Evolutionary conservation across 2,113 vertebrate genomes (phyloP).

Genomic region (Lophotis ruficrista): DNA sequence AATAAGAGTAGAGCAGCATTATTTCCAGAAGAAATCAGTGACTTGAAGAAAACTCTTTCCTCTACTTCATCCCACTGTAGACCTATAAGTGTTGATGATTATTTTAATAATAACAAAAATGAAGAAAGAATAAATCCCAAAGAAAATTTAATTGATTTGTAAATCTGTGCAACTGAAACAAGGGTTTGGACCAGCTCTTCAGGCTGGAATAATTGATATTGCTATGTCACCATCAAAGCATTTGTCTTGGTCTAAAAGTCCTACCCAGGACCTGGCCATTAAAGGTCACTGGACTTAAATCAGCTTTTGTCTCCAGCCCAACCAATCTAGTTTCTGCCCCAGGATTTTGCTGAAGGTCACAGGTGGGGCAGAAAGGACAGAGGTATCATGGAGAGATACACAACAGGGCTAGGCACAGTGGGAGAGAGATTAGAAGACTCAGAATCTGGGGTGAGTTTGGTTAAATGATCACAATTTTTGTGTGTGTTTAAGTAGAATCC

Average conservation of each 20-base stretch:
- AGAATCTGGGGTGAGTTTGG: not conserved
- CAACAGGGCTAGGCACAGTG: not conserved
- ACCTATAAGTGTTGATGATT: not conserved
- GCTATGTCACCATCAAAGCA: not conserved
- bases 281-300: not conserved
- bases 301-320: not conserved
- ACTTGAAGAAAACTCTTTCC: not conserved
- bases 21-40: not conserved
- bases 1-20: not conserved
- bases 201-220: not conserved
- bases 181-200: not conserved
- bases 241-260: not conserved
- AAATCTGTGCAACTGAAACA: not conserved
- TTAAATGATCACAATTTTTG: not conserved
- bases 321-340: not conserved
- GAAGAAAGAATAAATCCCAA: not conserved
- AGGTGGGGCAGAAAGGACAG: not conserved
- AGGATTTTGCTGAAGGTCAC: not conserved
- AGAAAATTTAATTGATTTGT: not conserved
- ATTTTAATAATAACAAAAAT: not conserved
- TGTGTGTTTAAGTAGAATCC: not conserved
- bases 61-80: not conserved
- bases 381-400: not conserved
- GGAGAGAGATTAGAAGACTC: not conserved
- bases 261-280: not conserved